Evolutionary conservation across 2,797 vertebrate species (phyloP).

Genomic region (Mionectes olivaceus): DNA sequence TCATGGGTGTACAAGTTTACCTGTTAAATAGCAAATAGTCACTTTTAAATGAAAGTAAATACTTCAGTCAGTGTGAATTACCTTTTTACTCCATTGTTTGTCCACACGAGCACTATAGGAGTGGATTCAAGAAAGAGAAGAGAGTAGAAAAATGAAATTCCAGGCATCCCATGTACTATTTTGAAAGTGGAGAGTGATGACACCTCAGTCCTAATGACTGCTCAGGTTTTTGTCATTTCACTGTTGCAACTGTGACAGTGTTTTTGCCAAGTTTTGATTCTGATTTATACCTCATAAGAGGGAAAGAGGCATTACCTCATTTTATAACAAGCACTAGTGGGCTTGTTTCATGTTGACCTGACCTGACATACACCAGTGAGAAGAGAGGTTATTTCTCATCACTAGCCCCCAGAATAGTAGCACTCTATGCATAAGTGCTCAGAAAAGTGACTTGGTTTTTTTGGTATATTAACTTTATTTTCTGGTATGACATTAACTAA

Average conservation of each 20-base stretch:
- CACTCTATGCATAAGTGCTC: background rate
- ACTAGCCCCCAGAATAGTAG: background rate
- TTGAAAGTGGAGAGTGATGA: background rate
- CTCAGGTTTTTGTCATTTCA: background rate
- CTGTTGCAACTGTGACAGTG: background rate
- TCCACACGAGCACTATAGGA: background rate
- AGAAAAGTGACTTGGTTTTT: background rate
- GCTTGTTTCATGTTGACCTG: background rate
- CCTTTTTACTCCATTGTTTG: background rate
- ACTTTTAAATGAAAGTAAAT: background rate
- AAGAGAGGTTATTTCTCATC: background rate
- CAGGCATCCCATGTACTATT: background rate
- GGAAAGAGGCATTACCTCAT: background rate
- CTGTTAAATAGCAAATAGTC: background rate
- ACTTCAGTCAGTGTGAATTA: background rate
- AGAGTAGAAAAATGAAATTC: background rate
- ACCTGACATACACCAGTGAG: background rate
- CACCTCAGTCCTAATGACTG: background rate
- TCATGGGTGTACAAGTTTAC: accelerated
- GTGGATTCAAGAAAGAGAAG: background rate
- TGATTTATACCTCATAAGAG: background rate
- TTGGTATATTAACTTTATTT: background rate
- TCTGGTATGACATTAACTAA: background rate
- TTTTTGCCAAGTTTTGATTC: background rate
- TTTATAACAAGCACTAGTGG: background rate